phyloP scores from a whole-genome alignment of 2,888 invertebrate species.

The Terebella lapidaria region DNA sequence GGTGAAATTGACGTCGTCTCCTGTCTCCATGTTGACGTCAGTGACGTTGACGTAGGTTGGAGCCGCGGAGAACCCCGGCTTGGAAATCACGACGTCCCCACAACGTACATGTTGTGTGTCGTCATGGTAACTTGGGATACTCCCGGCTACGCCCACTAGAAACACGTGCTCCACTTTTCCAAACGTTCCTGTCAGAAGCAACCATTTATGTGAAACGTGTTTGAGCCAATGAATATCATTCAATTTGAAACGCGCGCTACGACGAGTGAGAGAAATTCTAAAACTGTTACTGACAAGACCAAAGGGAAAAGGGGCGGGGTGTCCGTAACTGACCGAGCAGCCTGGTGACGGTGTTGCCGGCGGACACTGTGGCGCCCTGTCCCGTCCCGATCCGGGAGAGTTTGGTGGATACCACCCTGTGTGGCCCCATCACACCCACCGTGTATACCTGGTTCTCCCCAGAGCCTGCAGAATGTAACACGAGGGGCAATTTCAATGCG shows the following conservation, averaged over 20 bases:
- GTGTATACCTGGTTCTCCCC: slow-evolving; percentile 99
- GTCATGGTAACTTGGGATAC: slow-evolving; percentile 94
- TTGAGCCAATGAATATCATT: no score
- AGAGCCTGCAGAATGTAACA: slow-evolving; percentile 25
- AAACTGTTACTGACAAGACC: neutral
- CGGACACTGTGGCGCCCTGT: slow-evolving; percentile 84
- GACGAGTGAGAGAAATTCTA: neutral
- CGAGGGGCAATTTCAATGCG: no score
- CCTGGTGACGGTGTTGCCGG: slow-evolving; percentile 93
- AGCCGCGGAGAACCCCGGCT: slow-evolving; percentile 30
- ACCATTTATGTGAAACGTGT: no score
- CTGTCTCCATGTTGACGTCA: slow-evolving; percentile 38
- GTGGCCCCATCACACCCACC: slow-evolving; percentile 89
- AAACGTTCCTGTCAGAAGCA: slow-evolving; percentile 85
- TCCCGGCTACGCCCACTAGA: slow-evolving; percentile 92
- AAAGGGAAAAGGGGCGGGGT: neutral
- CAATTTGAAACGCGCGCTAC: no score
- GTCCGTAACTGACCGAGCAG: slow-evolving; percentile 62
- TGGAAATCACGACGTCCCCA: slow-evolving; percentile 56
- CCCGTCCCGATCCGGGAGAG: slow-evolving; percentile 69
- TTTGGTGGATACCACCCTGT: slow-evolving; percentile 94
- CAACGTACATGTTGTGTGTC: slow-evolving; percentile 81
- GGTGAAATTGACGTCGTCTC: slow-evolving; percentile 60
- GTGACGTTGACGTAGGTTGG: slow-evolving; percentile 77
- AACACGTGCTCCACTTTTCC: slow-evolving; percentile 90